Base-by-base conservation (phyloP, 2,888 invertebrate species). In the Andrena marginata region DNA sequence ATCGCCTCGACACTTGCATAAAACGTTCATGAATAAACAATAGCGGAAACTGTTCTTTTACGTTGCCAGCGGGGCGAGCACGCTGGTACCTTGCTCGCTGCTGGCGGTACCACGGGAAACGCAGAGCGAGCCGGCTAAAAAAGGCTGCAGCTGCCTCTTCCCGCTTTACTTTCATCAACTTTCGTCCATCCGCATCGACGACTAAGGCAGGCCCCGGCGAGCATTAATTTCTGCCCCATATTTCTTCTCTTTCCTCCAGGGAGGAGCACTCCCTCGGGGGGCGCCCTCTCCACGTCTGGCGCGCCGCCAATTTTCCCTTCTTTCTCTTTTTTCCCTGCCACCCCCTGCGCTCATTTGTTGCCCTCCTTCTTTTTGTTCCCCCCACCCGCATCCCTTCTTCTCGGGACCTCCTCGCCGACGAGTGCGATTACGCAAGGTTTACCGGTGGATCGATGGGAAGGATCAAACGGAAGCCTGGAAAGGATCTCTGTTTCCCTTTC, bases 201-300 rank as follows among this genome's bases (percentile, higher is more conserved):
- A 63, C 49, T 49, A 29, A 73, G 62, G 31, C 74, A 51, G 49
- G 68, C 56, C 35, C 56, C 59, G 64, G 51, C 31, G 8, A 73
- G 56, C 82, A 73, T 78, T 82, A 75, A 82, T 84, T 78, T 73
- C 82, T 82, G 82, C n/a, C 72, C 82, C 56, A 82, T 78, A 78
- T 82, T 82, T 76, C 64, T 54, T 78, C 82, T 84, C 84, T 76
- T 75, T 78, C 67, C 60, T 42, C 20, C 81, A 7, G 42, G 35
- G 49, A 33, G 42, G 26, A 16, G 42, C 42, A 13, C 20, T 48
- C 29, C 23, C 49, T 16, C 35, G 13, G n/a, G 42, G 0, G 49
- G 26, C 62, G 62, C 54, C 70, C 62, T 49, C 65, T 72, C 42
- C 13, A 23, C 10, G 35, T 56, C 49, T 75, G 73, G 78, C 68